These are phyloP conservation scores for Conus betulinus DNA, from an alignment of 1,140 invertebrate species.

Conservation along the genomic window DNA sequence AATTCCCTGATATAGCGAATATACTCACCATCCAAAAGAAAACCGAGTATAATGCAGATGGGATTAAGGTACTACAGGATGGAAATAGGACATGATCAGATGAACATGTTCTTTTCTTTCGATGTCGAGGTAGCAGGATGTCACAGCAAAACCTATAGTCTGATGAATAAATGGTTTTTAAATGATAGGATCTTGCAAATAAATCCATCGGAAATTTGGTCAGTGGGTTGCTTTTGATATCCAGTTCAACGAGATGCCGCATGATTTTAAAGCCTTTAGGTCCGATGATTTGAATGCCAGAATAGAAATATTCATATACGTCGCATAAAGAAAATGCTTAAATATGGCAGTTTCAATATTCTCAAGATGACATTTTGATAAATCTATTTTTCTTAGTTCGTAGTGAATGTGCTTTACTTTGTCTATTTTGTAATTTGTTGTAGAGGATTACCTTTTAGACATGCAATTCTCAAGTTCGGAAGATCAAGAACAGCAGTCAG, in stretches of 20 bases:
- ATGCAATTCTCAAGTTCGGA: neutral
- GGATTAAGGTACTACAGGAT: constrained; percentile 51
- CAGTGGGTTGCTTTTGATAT: neutral
- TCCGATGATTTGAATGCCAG: neutral
- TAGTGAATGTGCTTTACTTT: neutral
- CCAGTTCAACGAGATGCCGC: neutral
- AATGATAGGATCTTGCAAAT: constrained; percentile 36
- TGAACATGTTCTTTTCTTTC: constrained; percentile 37
- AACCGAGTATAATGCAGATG: constrained; percentile 31
- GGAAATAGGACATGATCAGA: constrained; percentile 42
- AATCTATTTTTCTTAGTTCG: neutral
- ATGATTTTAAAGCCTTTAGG: neutral
- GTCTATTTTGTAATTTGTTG: neutral
- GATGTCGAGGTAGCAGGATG: neutral
- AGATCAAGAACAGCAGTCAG: neutral
- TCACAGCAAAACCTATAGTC: constrained; percentile 25
- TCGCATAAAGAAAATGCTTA: neutral
- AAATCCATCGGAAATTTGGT: constrained; percentile 16
- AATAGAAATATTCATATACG: neutral
- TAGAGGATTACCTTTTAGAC: neutral
- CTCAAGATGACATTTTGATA: neutral
- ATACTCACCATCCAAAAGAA: constrained; percentile 46
- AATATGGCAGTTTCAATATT: neutral
- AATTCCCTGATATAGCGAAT: constrained; percentile 46
- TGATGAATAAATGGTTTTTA: constrained; percentile 40